Base-by-base conservation (phyloP, 2,888 invertebrate genomes). In the Eugnorisma glareosa region DNA sequence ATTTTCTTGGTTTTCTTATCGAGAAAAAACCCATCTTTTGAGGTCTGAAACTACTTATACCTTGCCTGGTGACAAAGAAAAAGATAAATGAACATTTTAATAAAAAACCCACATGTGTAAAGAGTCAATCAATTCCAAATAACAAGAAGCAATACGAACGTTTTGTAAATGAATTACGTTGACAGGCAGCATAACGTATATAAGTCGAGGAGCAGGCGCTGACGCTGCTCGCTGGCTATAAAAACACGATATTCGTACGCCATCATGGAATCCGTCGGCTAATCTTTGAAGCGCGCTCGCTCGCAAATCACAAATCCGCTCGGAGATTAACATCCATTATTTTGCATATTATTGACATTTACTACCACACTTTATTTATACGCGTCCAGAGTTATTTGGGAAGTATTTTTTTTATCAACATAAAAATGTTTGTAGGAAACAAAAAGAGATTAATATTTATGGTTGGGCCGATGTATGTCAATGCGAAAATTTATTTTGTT, bases 331-430 rank as follows among this genome's bases (percentile, higher is more conserved):
- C 95, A 94, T 94, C 94, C 95, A 96, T 96, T 96, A 96, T 95
- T 96, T 96, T 96, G 95, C 95, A 96, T 96, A 95, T 95, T 96
- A 95, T 96, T 95, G 96, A 96, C 96, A 93, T 96, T 96, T 96
- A 96, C 96, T 96, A 95, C 96, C 95, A 93, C 91, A 94, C 92
- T 93, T 95, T 96, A 96, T 96, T 96, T 96, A 96, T 96, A 93
- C 88, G 90, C 91, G 92, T 92, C 91, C 94, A 90, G 91, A 96
- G 95, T 93, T 96, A 96, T 96, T 96, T 96, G 95, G 94, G 96
- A 95, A 96, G 95, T 93, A 95, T 96, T 95, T 95, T 40, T 94
- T 94, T 94, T 93, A 94, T 92, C 93, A 92, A 94, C 95, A 96
- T 95, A 95, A 96, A 96, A 96, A 95, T 95, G 94, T 94, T 94